These are phyloP conservation scores for Cladopsammia gracilis DNA, from an alignment of 64 coral and sea anemone species.

Conservation along the genomic window DNA sequence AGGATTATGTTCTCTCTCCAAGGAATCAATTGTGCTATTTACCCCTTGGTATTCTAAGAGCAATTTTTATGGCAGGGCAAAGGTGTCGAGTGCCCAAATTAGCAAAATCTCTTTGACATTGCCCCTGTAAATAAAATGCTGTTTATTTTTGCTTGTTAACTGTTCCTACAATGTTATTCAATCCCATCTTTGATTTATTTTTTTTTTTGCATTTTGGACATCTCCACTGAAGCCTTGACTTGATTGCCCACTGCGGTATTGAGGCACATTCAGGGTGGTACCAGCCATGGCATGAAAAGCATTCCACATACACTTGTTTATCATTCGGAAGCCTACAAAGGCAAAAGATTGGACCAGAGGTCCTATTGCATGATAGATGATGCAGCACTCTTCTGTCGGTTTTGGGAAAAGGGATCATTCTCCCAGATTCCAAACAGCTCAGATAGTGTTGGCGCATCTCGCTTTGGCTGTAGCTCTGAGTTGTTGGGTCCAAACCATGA, in stretches of 20 bases:
- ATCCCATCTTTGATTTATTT: not conserved
- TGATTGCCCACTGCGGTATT: conserved; percentile 35
- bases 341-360: conserved; percentile 36
- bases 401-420: conserved; percentile 68
- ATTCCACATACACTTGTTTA: conserved; percentile 39
- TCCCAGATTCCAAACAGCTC: conserved; percentile 40
- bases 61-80: too few relatives aligned
- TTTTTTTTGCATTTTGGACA: conserved; percentile 3
- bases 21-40: too few relatives aligned
- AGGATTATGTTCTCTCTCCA: too few relatives aligned
- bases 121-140: too few relatives aligned
- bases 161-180: too few relatives aligned
- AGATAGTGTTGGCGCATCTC: conserved; percentile 60
- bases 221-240: conserved; percentile 22
- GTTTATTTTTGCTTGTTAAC: too few relatives aligned
- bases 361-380: conserved; percentile 12
- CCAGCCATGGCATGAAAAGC: conserved; percentile 55
- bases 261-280: conserved; percentile 42
- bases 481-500: conserved; percentile 82
- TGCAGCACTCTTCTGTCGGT: conserved; percentile 40
- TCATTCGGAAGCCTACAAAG: conserved; percentile 53
- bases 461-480: conserved; percentile 67
- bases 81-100: too few relatives aligned
- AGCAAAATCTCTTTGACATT: too few relatives aligned
- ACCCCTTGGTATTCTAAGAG: too few relatives aligned